Percentiles rank a stretch among this genome's conserved stretches.
Evolutionary conservation across 53 echinoderm and acorn worm species (phyloP).

Genomic region (Pentamera pediparva): DNA sequence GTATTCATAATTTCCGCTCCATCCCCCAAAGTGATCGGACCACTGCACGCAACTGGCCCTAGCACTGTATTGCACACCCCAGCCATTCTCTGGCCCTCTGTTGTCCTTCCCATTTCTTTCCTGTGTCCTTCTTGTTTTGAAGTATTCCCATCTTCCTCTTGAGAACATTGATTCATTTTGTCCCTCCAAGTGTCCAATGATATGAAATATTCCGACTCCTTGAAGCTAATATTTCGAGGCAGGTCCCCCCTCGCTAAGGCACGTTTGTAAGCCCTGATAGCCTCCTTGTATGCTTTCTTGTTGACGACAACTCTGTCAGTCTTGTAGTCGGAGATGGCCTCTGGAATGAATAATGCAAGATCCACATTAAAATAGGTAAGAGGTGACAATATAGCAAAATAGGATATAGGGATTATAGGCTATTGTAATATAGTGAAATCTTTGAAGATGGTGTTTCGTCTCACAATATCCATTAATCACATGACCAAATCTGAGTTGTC

Average conservation of each 20-base stretch:
- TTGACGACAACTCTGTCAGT: constrained; percentile 16
- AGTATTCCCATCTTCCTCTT: too few species aligned
- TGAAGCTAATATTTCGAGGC: background rate
- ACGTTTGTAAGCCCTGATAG: constrained; percentile 17
- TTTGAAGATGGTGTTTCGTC: too few species aligned
- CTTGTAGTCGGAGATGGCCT: constrained; percentile 13
- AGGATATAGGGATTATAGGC: too few species aligned
- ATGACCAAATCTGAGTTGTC: too few species aligned
- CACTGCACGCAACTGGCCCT: background rate
- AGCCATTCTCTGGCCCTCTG: background rate
- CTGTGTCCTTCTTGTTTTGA: too few species aligned
- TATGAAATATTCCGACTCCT: constrained; percentile 9
- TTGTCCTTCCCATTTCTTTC: background rate
- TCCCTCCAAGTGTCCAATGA: constrained; percentile 9
- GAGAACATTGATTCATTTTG: constrained; percentile 1
- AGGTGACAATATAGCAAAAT: too few species aligned
- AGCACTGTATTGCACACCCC: too few species aligned
- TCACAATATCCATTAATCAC: too few species aligned
- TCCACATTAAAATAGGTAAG: too few species aligned
- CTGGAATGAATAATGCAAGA: too few species aligned
- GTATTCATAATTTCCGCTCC: background rate
- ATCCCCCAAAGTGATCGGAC: background rate
- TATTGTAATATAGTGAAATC: too few species aligned
- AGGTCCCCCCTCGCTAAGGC: background rate
- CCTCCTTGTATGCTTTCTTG: constrained; percentile 20